Evolutionary conservation across 1,140 invertebrate species (phyloP).

Genomic region (Drosophila tropicalis): DNA sequence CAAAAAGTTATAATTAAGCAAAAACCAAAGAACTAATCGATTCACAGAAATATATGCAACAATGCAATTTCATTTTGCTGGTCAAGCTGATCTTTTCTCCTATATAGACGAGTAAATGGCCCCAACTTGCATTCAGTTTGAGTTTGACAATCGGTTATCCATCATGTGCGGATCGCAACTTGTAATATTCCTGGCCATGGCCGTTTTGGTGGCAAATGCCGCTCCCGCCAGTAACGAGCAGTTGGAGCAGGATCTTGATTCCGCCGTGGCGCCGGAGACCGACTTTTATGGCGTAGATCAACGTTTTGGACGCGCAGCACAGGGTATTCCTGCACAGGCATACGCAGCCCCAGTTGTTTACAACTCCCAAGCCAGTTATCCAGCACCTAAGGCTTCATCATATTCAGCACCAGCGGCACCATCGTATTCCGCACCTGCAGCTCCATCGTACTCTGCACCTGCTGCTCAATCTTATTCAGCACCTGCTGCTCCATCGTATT

Average conservation of each 20-base stretch:
- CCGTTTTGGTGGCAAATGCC: neutral
- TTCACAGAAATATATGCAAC: conserved; percentile 23
- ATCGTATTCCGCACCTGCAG: conserved; percentile 6
- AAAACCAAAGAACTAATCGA: conserved; percentile 16
- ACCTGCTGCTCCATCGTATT: neutral
- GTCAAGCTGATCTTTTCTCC: conserved; percentile 31
- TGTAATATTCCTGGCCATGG: conserved; percentile 39
- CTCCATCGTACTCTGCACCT: conserved; percentile 12
- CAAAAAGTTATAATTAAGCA: conserved; percentile 7
- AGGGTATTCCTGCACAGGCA: conserved; percentile 13
- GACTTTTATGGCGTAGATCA: conserved; percentile 26
- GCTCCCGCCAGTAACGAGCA: conserved; percentile 24
- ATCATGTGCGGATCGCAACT: conserved; percentile 52
- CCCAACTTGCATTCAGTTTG: conserved; percentile 28
- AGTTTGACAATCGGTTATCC: conserved; percentile 13
- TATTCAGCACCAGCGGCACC: conserved; percentile 23
- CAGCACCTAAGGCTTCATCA: conserved; percentile 4
- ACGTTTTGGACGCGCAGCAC: conserved; percentile 33
- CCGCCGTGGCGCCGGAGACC: conserved; percentile 34
- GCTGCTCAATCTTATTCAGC: conserved; percentile 8
- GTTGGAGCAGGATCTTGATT: conserved; percentile 38
- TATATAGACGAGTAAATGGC: conserved; percentile 48
- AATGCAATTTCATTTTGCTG: conserved; percentile 63
- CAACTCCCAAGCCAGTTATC: conserved; percentile 20
- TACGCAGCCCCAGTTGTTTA: conserved; percentile 23